phyloP scores from a whole-genome alignment of 2,888 invertebrate species.

The Agrenia bidenticulata region DNA sequence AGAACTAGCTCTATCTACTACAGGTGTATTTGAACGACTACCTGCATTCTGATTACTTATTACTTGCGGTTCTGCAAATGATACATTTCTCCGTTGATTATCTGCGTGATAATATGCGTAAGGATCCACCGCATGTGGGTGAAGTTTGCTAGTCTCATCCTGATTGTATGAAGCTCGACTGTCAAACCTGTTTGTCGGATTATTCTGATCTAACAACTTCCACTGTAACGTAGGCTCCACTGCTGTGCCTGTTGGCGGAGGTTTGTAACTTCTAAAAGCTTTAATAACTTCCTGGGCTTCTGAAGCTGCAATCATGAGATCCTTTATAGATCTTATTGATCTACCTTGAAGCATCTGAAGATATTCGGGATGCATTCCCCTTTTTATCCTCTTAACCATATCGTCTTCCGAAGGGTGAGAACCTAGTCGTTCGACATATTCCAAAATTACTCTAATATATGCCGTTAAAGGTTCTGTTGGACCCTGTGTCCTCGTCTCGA shows the following conservation, averaged over 20 bases:
- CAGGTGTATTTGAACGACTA: not conserved
- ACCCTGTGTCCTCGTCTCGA: constrained; percentile 19
- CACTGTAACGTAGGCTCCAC: no score
- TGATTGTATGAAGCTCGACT: no score
- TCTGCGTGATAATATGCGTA: not conserved
- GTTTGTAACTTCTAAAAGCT: not conserved
- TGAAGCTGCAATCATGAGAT: constrained; percentile 13
- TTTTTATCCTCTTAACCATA: not conserved
- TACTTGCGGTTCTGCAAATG: not conserved
- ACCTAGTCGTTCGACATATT: constrained; percentile 6
- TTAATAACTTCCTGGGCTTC: constrained; percentile 15
- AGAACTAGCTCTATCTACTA: not conserved
- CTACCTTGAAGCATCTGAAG: not conserved
- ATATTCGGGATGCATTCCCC: constrained; percentile 22
- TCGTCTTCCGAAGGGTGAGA: not conserved
- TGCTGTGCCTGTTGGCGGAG: no score
- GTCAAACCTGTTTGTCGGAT: no score
- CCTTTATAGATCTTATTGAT: constrained; percentile 1
- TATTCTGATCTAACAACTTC: no score
- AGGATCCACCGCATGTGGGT: not conserved
- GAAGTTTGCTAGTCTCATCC: not conserved
- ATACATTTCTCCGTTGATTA: not conserved
- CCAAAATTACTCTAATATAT: constrained; percentile 13
- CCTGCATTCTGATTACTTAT: not conserved
- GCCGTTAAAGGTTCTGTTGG: constrained; percentile 12